Base-by-base conservation (phyloP, 2,797 vertebrate species). In the Centropyge bicolor region DNA sequence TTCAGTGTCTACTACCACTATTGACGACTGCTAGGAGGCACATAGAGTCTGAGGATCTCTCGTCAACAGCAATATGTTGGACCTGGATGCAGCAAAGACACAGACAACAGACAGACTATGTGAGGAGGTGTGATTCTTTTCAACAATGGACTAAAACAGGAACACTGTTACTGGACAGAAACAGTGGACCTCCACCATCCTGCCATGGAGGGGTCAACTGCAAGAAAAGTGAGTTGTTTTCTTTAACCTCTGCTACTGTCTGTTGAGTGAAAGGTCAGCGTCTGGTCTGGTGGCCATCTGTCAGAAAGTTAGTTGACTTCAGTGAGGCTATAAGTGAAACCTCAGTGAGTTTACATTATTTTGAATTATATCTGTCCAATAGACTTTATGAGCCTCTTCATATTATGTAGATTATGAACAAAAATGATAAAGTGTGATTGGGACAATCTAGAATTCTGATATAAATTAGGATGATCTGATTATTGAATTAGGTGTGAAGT, bases 221-320 rank as follows among this genome's bases (percentile, higher is more conserved):
- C 82, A 62, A 94, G 87, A 82, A 95, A 93, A 88, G 94, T 95
- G 81, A 94, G 94, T 68, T 79, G 41, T 78, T 78, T 85, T 57
- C 27, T 78, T 49, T 13, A 35, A 45, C 11, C 1, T 71, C 54
- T 48, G 40, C 24, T 75, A 4, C 11, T 43, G 74, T 56, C 63
- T 52, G 20, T 35, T 75, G 76, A 82, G 36, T 54, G 64, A 83
- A 17, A 78, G 65, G 73, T 78, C 74, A 81, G 5, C 0, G 10
- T 70, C 52, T 57, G 70, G 70, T 83, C 67, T 86, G 59, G 38
- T 56, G 38, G 43, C 35, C 76, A 76, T 72, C 80, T 83, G 86
- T 83, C 81, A 81, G 24, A 80, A 36, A 41, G 79, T 83, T 65
- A 52, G 27, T 10, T 81, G 60, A 69, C 64, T 63, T 74, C n/a